phyloP scores from a whole-genome alignment of 2,888 invertebrate genomes.

The Lymantria monacha region DNA sequence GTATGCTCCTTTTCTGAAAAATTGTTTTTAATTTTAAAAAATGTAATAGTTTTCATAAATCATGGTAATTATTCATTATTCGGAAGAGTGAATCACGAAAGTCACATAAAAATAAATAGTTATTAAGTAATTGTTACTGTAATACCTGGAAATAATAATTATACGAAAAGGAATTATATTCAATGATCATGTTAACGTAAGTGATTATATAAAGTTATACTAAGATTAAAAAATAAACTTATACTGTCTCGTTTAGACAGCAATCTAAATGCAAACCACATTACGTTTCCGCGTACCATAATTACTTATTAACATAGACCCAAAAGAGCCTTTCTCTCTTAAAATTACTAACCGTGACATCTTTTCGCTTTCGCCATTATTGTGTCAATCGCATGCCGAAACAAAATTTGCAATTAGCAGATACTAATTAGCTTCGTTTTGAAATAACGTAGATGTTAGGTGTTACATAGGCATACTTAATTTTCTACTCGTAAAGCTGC shows the following conservation, averaged over 20 bases:
- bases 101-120: not conserved
- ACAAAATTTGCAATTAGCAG: slow-evolving; percentile 57
- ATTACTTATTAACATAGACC: slow-evolving; percentile 41
- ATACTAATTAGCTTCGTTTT: slow-evolving; percentile 60
- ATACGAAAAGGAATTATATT: not conserved
- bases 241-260: slow-evolving; percentile 22
- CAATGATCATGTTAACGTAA: slow-evolving; percentile 13
- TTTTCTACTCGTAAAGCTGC: too few relatives aligned
- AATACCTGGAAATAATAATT: not conserved
- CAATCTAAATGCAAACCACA: slow-evolving; percentile 27
- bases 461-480: not conserved
- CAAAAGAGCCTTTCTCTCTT: slow-evolving; percentile 68
- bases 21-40: too few relatives aligned
- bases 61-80: not conserved
- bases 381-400: slow-evolving; percentile 70
- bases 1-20: too few relatives aligned
- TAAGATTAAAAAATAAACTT: slow-evolving; percentile 11
- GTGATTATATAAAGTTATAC: slow-evolving; percentile 19
- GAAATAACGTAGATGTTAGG: slow-evolving; percentile 5
- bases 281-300: slow-evolving; percentile 29
- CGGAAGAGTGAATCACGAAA: not conserved
- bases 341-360: slow-evolving; percentile 72
- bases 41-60: too few relatives aligned
- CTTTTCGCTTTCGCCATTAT: slow-evolving; percentile 73
- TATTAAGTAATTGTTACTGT: not conserved